Evolutionary conservation across 2,888 invertebrate species (phyloP), one percentile per base, ranked within the genome.

Genomic region (Zele albiditarsus): DNA sequence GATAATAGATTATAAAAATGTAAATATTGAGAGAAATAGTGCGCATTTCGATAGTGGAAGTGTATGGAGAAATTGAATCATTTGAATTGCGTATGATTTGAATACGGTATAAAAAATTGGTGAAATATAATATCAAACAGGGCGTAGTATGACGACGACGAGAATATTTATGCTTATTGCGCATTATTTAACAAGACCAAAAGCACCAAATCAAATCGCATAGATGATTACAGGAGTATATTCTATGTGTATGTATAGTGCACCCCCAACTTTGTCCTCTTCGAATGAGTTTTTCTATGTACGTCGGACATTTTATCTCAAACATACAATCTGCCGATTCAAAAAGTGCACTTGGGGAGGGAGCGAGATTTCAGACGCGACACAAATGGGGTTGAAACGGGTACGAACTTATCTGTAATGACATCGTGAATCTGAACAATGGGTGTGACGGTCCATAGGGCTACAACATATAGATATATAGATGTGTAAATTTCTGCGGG

Each of bases 321-420:
- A 63, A 73, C 53, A 72, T 20, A 25, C 31, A 31, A 68, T 67
- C 71, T 65, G 27, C 28, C 49, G 20, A 62, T 42, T 60, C 70
- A 53, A 42, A 42, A 73, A 63, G 75, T 53, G 67, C 49, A 53
- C 8, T 53, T 20, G 4, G 8, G n/a, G 8, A 20, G 20, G 20
- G 4, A 66, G 60, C 65, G 77, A 76, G 76, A 79, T 57, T 77
- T 79, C 73, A 75, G 70, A 46, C 65, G 73, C 46, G 63, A 65
- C 68, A 57, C 68, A 73, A 73, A 46, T 78, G 68, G 72, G 73
- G 71, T 76, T 84, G 84, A 85, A 85, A 83, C 75, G 78, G 81
- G 76, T 82, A 79, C 79, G 74, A 84, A 86, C 85, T 88, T 89
- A 89, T 88, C 88, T 88, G 80, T 88, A 89, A 89, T 89, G 87